Conservation (phyloP, 2,888 invertebrate genomes). For the Lysandra bellargus region DNA sequence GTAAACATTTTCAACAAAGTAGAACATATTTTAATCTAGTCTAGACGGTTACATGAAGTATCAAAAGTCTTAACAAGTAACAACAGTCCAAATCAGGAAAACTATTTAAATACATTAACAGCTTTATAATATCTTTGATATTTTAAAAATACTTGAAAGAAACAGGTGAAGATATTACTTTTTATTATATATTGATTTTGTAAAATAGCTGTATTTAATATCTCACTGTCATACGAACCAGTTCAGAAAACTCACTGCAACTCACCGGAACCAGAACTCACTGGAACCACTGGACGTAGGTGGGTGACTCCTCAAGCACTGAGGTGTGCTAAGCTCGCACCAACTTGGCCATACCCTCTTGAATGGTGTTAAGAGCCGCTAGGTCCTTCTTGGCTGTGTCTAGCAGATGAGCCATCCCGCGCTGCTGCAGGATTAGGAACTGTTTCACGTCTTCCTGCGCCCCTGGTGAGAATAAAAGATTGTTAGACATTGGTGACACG, state of each 20-base stretch:
- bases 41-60: neutral
- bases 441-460: constrained; percentile 86
- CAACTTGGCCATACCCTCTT: constrained; percentile 86
- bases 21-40: constrained; percentile 32
- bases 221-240: neutral
- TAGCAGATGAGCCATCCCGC: constrained; percentile 92
- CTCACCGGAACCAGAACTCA: constrained; percentile 1
- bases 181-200: neutral
- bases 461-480: constrained; percentile 52
- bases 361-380: constrained; percentile 87
- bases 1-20: constrained; percentile 31
- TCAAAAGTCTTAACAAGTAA: neutral
- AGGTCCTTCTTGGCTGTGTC: constrained; percentile 91
- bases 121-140: neutral
- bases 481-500: neutral
- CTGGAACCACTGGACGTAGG: constrained; percentile 2
- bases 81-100: neutral
- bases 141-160: neutral
- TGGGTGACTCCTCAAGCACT: neutral
- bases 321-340: constrained; percentile 56
- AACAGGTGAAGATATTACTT: neutral
- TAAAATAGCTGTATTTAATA: neutral
- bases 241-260: neutral
- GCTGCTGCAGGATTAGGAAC: constrained; percentile 92
- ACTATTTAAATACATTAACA: neutral